Base-by-base conservation (phyloP, 1,140 invertebrate species). In the Holcopasites calliopsidis region DNA sequence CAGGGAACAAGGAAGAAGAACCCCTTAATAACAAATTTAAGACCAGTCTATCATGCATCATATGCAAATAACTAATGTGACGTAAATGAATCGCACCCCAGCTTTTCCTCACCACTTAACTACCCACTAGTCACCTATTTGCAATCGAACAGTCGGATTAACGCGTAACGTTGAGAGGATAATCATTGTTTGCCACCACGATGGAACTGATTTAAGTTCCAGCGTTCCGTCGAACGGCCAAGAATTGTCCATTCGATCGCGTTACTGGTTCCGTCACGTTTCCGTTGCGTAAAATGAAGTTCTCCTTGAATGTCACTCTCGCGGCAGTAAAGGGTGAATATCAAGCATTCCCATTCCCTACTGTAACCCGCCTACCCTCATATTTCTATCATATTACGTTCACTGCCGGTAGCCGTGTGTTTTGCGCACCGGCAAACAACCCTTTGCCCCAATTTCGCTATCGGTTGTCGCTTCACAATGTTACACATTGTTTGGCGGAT, bases 191-290 rank as follows among this genome's bases (percentile, higher is more conserved):
- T 68, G 64, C 31, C 11, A 18, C 21, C 31, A n/a, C 11, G 13
- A 26, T 18, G 42, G n/a, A 75, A 66, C 33, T 38, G 55, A 75
- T 75, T 68, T 75, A 75, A 75, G 38, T 75, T 75, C n/a, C n/a
- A 23, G 6, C 1, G 21, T 23, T 54, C 6, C 31, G 5, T 1
- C 7, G 38, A 33, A 73, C 26, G 13, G 11, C 49, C 2, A 6
- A 35, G 42, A 58, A 74, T 72, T 57, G 58, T 75, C 57, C 64
- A 3, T 68, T 75, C 64, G 62, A 74, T 28, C 40, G 6, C 28
- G 65, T 18, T 38, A 7, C 33, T 16, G n/a, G 23, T 10, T 0
- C 28, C 3, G 21, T 0, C 11, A n/a, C 21, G 3, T 57, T 47
- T 10, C 7, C 6, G n/a, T 16, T n/a, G 3, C n/a, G n/a, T 21